A percentile compares a stretch with the other conserved stretches of the same genome.
These are phyloP conservation scores for Actinemys pallida DNA, from an alignment of 2,113 vertebrate genomes.

Conservation along the genomic window DNA sequence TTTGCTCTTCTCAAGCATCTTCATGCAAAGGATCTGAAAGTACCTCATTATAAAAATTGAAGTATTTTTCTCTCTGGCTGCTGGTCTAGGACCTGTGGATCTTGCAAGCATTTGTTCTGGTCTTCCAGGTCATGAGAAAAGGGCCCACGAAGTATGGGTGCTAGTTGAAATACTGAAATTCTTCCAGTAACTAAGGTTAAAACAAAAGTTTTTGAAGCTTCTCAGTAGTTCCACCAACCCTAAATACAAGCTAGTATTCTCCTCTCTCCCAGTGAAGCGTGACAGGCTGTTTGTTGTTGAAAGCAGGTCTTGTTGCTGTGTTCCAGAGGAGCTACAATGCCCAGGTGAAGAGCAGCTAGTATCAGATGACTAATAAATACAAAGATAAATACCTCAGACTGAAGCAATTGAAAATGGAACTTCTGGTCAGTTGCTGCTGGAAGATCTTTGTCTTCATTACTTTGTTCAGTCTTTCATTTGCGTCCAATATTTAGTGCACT, in stretches of 20 bases:
- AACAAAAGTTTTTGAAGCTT: neutral
- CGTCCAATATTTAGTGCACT: neutral
- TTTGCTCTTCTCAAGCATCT: neutral
- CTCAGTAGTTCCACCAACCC: neutral
- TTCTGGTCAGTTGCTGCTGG: neutral
- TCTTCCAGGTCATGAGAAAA: neutral
- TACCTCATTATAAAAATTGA: neutral
- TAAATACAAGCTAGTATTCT: neutral
- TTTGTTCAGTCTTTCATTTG: neutral
- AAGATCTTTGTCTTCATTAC: neutral
- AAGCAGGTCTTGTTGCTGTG: neutral
- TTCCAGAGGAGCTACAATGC: neutral
- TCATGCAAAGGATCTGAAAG: neutral
- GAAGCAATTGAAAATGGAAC: neutral
- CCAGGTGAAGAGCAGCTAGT: neutral
- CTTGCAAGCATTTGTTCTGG: neutral
- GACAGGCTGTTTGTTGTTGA: neutral
- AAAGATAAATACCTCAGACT: neutral
- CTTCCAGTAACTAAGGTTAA: neutral
- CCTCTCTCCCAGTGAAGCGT: neutral
- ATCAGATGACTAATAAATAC: neutral
- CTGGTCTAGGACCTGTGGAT: neutral
- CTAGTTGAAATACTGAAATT: neutral
- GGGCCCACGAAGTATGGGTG: neutral
- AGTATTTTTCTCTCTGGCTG: neutral